A percentile compares a stretch with the other conserved stretches of the same genome.
These are phyloP conservation scores for Cervus canadensis DNA, from an alignment of 2,113 vertebrate species.

Conservation along the genomic window DNA sequence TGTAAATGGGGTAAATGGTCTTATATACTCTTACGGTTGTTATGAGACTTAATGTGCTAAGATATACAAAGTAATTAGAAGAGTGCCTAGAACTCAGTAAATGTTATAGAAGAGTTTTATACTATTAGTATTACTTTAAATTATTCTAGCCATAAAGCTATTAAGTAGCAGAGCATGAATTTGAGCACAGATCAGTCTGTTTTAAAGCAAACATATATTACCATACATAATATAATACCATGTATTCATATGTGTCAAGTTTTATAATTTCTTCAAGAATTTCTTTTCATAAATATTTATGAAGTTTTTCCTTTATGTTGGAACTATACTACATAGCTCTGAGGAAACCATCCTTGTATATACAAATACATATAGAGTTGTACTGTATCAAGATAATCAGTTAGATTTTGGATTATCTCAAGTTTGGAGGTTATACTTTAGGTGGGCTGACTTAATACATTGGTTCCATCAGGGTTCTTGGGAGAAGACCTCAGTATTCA, in stretches of 20 bases:
- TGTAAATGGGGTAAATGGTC: background rate
- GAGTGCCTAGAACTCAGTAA: background rate
- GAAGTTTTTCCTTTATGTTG: background rate
- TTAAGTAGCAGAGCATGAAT: background rate
- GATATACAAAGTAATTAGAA: background rate
- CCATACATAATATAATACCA: background rate
- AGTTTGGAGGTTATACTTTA: background rate
- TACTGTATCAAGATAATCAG: background rate
- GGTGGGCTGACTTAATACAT: background rate
- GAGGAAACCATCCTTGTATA: background rate
- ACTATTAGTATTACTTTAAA: background rate
- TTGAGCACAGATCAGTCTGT: background rate
- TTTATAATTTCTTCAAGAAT: constrained; percentile 23
- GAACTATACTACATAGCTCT: background rate
- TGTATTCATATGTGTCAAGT: background rate
- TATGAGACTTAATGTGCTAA: background rate
- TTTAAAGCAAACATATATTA: background rate
- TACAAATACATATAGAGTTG: background rate
- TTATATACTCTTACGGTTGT: background rate
- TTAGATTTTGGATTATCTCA: background rate
- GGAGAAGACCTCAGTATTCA: background rate
- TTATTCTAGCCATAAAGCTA: background rate
- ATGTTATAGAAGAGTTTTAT: background rate
- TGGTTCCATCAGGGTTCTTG: background rate
- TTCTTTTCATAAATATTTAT: background rate